A percentile compares a stretch with the other conserved stretches of the same genome.
Conservation (phyloP, 64 coral and sea anemone species). For the Porites australiensis region DNA sequence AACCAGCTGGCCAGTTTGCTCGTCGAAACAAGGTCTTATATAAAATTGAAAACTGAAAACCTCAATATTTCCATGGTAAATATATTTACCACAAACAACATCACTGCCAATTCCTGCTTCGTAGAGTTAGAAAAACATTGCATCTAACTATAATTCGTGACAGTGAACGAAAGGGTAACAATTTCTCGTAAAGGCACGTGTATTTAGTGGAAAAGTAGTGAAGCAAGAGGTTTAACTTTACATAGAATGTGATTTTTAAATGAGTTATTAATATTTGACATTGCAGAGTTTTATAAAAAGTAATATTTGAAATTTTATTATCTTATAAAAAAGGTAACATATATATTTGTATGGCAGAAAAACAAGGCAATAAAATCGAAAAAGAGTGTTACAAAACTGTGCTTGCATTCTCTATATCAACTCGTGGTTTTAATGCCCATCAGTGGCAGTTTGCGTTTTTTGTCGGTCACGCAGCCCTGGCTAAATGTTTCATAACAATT, state of each 20-base stretch:
- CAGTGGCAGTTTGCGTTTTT: too few relatives aligned
- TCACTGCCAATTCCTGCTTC: too few relatives aligned
- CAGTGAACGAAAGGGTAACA: not conserved
- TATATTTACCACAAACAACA: too few relatives aligned
- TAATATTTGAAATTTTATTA: conserved; percentile 42
- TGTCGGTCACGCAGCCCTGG: too few relatives aligned
- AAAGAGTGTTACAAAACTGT: conserved; percentile 17
- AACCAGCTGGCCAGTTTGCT: too few relatives aligned
- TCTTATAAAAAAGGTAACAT: not conserved
- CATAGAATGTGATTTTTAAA: not conserved
- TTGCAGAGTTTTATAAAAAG: conserved; percentile 28
- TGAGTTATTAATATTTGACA: not conserved
- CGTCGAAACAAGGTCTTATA: too few relatives aligned
- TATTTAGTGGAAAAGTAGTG: not conserved
- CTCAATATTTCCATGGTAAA: not conserved
- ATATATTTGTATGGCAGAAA: conserved; percentile 23
- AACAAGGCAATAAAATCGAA: not conserved
- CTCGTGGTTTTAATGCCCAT: too few relatives aligned
- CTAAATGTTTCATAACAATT: too few relatives aligned
- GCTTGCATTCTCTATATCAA: not conserved
- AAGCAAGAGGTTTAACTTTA: not conserved
- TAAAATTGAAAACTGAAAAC: too few relatives aligned
- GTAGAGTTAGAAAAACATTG: too few relatives aligned
- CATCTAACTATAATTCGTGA: too few relatives aligned
- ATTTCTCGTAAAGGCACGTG: not conserved